Percentiles rank a stretch among this genome's conserved stretches.
Conservation (phyloP, 1,140 invertebrate species). For the Cydia strobilella region DNA sequence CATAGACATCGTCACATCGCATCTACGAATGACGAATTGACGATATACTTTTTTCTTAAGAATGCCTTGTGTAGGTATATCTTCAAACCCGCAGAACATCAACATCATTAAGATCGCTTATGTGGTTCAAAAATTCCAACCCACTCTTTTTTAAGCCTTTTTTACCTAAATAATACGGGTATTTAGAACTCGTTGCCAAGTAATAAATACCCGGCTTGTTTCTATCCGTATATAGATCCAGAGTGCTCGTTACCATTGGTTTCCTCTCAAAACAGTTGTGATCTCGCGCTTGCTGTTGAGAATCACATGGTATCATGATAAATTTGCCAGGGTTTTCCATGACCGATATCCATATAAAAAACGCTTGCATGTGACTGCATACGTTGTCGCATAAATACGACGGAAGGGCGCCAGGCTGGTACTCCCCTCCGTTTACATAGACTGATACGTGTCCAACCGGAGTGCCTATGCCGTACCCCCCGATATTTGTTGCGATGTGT, state of each 20-base stretch:
- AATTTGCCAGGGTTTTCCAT: conserved; percentile 51
- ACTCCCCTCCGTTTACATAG: conserved; percentile 86
- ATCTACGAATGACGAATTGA: no score
- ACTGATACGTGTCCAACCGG: conserved; percentile 83
- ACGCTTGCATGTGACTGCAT: conserved; percentile 58
- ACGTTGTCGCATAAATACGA: conserved; percentile 53
- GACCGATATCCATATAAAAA: conserved; percentile 53
- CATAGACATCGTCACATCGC: no score
- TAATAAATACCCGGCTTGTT: conserved; percentile 59
- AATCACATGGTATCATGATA: conserved; percentile 60
- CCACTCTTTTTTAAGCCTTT: conserved; percentile 50
- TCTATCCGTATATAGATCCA: conserved; percentile 54
- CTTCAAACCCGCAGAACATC: not conserved
- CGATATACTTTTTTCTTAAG: no score
- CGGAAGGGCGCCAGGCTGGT: conserved; percentile 81
- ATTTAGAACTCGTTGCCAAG: conserved; percentile 50
- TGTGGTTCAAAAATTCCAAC: not conserved
- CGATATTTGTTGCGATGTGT: conserved; percentile 85
- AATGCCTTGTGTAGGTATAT: no score
- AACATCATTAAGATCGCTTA: not conserved
- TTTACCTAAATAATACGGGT: conserved; percentile 56
- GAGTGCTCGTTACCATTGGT: conserved; percentile 51
- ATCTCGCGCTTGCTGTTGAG: conserved; percentile 59
- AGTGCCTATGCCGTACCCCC: conserved; percentile 83
- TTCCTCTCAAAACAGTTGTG: conserved; percentile 54